A percentile compares a stretch with the other conserved stretches of the same genome.
These are phyloP conservation scores for Folsomia candida DNA, from an alignment of 2,888 invertebrate species.

Conservation along the genomic window DNA sequence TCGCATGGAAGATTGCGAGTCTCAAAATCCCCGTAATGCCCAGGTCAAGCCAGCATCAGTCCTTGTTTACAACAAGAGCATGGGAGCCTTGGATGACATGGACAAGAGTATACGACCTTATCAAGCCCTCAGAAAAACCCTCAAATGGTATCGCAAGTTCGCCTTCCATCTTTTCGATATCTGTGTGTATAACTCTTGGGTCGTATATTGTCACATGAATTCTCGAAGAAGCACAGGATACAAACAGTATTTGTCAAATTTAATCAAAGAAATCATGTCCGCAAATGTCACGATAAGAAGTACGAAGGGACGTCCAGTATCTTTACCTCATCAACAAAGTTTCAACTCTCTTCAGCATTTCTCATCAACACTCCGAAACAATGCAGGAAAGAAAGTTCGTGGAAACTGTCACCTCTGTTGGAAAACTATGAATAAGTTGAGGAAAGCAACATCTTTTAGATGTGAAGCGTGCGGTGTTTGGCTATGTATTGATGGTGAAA, in stretches of 20 bases:
- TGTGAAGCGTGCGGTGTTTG: not conserved
- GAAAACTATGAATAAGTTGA: not conserved
- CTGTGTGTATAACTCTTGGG: not conserved
- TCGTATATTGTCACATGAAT: not conserved
- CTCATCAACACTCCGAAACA: not conserved
- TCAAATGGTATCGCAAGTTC: constrained; percentile 1
- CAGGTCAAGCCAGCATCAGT: not conserved
- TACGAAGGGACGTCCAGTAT: not conserved
- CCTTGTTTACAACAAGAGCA: not conserved
- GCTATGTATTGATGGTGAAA: not conserved
- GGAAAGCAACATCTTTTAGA: not conserved
- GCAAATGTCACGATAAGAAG: not conserved
- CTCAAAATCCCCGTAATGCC: not conserved
- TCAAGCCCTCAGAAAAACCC: not conserved
- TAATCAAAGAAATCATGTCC: not conserved
- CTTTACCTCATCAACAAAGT: not conserved
- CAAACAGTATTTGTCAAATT: not conserved
- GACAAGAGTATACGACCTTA: not conserved
- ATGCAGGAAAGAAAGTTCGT: not conserved
- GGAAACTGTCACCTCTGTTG: not conserved
- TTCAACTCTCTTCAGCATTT: not conserved
- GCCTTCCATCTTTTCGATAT: constrained; percentile 2
- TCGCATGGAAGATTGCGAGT: not conserved
- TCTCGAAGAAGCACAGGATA: not conserved
- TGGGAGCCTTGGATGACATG: constrained; percentile 2